Evolutionary conservation across 1,140 invertebrate genomes (phyloP).

Genomic region (Charaxes varanes): DNA sequence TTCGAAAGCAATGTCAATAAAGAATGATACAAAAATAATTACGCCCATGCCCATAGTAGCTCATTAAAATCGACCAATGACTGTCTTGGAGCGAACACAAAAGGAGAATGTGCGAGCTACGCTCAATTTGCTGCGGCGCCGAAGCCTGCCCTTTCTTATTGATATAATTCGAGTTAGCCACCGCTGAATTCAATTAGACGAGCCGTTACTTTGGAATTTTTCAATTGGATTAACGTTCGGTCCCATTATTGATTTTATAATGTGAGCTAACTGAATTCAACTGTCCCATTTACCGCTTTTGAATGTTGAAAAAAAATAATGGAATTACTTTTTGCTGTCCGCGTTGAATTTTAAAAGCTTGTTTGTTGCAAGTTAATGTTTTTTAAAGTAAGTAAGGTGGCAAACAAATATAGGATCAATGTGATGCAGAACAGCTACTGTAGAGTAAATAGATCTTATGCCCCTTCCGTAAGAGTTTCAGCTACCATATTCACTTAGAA

Average conservation of each 20-base stretch:
- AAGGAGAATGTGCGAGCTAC: constrained; percentile 38
- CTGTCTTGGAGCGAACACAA: constrained; percentile 37
- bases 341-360: background rate
- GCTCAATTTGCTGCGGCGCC: constrained; percentile 62
- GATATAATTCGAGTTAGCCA: constrained; percentile 48
- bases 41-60: constrained; percentile 66
- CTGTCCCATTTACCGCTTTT: constrained; percentile 1
- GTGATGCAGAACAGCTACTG: too few relatives aligned
- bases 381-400: too few relatives aligned
- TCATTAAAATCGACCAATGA: constrained; percentile 65
- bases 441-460: too few relatives aligned
- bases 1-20: constrained; percentile 46
- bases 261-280: constrained; percentile 2
- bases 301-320: constrained; percentile 3
- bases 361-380: too few relatives aligned
- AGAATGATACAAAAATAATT: constrained; percentile 70
- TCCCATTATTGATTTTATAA: constrained; percentile 4
- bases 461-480: too few relatives aligned
- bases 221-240: constrained; percentile 32
- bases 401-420: too few relatives aligned
- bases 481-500: too few relatives aligned
- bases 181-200: constrained; percentile 59
- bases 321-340: background rate
- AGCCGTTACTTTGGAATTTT: constrained; percentile 45
- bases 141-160: constrained; percentile 51